A percentile compares a stretch with the other conserved stretches of the same genome.
phyloP scores from a whole-genome alignment of 2,888 invertebrate species.

The Aproaerema taeniolella region DNA sequence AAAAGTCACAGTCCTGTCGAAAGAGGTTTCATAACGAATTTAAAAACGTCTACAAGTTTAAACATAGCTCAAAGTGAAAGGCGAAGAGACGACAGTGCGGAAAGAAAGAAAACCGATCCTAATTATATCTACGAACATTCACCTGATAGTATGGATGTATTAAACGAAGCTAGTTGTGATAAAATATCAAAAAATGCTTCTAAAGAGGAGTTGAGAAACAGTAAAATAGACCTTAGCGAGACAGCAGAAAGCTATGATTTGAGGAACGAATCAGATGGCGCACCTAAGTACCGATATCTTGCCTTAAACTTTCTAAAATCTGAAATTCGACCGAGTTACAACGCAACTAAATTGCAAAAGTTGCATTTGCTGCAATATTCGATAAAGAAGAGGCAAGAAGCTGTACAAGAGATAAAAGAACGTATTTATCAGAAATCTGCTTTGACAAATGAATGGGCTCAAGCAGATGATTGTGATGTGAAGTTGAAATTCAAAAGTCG shows the following conservation, averaged over 20 bases:
- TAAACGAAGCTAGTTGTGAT: slow-evolving; percentile 45
- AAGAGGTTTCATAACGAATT: slow-evolving; percentile 49
- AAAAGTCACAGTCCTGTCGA: slow-evolving; percentile 70
- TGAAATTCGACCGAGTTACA: slow-evolving; percentile 85
- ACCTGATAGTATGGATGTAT: slow-evolving; percentile 55
- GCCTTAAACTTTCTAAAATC: slow-evolving; percentile 72
- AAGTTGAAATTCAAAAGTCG: slow-evolving; percentile 43
- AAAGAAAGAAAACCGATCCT: slow-evolving; percentile 36
- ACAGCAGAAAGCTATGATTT: slow-evolving; percentile 68
- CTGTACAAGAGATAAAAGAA: slow-evolving; percentile 75
- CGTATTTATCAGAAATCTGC: slow-evolving; percentile 67
- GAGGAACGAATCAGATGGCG: slow-evolving; percentile 51
- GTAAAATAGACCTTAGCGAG: slow-evolving; percentile 66
- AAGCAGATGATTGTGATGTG: slow-evolving; percentile 35
- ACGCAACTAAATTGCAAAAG: slow-evolving; percentile 82
- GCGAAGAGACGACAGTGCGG: slow-evolving; percentile 33
- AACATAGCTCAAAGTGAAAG: slow-evolving; percentile 46
- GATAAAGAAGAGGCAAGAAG: slow-evolving; percentile 81
- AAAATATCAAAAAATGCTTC: slow-evolving; percentile 41
- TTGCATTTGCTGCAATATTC: slow-evolving; percentile 84
- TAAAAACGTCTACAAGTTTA: slow-evolving; percentile 50
- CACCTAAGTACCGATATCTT: slow-evolving; percentile 62
- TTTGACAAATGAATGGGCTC: slow-evolving; percentile 37
- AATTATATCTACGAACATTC: slow-evolving; percentile 65
- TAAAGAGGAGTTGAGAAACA: slow-evolving; percentile 45